Base-by-base conservation (phyloP, 2,888 invertebrate genomes). In the Synanthedon tipuliformis region DNA sequence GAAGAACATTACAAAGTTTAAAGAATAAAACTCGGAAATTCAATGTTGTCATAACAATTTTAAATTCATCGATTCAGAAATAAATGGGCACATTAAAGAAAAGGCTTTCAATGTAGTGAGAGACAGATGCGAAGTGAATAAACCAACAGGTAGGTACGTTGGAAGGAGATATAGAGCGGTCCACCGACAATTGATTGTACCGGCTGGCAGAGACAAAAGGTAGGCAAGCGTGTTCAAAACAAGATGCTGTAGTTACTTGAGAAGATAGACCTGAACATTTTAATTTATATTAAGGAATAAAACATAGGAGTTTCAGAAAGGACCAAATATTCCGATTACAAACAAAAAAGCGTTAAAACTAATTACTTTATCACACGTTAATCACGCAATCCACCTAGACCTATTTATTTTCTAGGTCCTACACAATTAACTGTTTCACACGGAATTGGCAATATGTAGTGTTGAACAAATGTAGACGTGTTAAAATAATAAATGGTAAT, bases 141-240 rank as follows among this genome's bases (percentile, higher is more conserved):
- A 58, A 60, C 56, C 59, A 57, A 61, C 57, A 55, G 56, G 56
- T 63, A 23, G 23, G 23, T 23, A 64, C 63, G 56, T 8, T 45
- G 8, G 45, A 8, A 45, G 56, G 59, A 61, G 58, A 59, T 64
- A 61, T 65, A 63, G 61, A 61, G 55, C 59, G 50, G 63, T 63
- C 60, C 61, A 60, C 62, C 60, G 59, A 57, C 60, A 63, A 63
- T 69, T 68, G 64, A 68, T 72, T 66, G 62, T 65, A 61, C 62
- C 59, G 59, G 63, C 58, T 63, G 62, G 61, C 66, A 62, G 60
- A 62, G 61, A 68, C 64, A 56, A 57, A 59, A 57, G 59, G 58
- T 50, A 67, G 62, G 61, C 62, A 64, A 59, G n/a, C 15, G n/a
- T 13, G 13, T 45, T 34, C 34, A 34, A 34, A 34, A 10, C 34